Conservation (phyloP, 2,888 invertebrate species). For the Frankliniella intonsa region DNA sequence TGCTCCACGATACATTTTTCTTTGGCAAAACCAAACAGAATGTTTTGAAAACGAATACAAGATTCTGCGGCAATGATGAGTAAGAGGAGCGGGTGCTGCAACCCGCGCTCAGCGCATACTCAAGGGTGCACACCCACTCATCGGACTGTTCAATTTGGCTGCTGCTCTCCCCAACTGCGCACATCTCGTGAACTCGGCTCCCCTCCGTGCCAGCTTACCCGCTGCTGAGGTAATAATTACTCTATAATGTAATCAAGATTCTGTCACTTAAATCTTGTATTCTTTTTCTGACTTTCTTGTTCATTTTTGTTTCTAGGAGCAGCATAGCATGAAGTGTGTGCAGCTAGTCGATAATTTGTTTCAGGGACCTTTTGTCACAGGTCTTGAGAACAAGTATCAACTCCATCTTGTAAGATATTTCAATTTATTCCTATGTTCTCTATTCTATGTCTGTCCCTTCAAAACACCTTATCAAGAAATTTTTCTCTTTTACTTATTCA, state of each 20-base stretch:
- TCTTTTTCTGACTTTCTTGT: conserved; percentile 30
- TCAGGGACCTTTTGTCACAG: conserved; percentile 20
- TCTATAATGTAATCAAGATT: background rate
- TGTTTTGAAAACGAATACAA: conserved; percentile 1
- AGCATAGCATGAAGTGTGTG: conserved; percentile 57
- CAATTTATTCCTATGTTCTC: background rate
- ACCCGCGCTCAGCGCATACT: conserved; percentile 9
- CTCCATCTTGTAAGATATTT: background rate
- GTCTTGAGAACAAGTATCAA: background rate
- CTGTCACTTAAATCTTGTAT: background rate
- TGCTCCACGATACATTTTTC: background rate
- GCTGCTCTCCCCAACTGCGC: background rate
- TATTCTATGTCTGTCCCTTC: background rate
- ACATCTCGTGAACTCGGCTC: conserved; percentile 14
- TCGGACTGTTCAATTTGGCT: background rate
- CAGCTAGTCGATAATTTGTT: conserved; percentile 47
- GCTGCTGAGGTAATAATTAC: background rate
- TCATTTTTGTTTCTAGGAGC: conserved; percentile 37
- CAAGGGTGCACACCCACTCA: conserved; percentile 12
- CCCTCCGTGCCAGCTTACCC: background rate
- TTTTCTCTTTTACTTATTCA: conserved; percentile 48
- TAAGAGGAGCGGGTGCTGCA: background rate
- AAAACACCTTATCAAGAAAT: background rate
- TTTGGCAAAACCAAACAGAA: background rate
- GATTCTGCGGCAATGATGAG: conserved; percentile 15